Evolutionary conservation across 2,797 vertebrate genomes (phyloP), one percentile per base, ranked within the genome.

Genomic region (Premnoplex brunnescens): DNA sequence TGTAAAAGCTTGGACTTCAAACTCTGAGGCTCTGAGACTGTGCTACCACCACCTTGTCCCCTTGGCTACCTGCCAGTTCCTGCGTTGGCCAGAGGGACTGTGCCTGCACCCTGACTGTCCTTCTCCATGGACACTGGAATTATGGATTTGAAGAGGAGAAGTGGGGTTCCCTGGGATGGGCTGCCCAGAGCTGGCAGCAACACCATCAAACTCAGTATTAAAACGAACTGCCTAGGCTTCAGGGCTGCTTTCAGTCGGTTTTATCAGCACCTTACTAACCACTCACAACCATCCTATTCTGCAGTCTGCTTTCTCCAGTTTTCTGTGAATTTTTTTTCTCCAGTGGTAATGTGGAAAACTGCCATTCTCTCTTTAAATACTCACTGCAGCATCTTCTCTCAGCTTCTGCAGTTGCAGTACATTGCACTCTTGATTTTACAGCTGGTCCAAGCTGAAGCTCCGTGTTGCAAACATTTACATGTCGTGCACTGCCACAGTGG

Each of bases 1-100:
- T 26, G 48, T 97, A 93, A 97, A 94, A 74, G 94, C 95, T 84
- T 36, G 4, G 10, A 6, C 79, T 96, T 94, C 93, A 89, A 93
- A 95, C 92, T 97, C 91, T 11, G 3, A n/a, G 36, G n/a, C 26
- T 22, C 1, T 11, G 52, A 44, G 34, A 32, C 68, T 89, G 6
- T 3, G 8, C 36, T 7, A 6, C 49, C 0, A 1, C 24, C 1
- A 9, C 59, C 15, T 39, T 37, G 1, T 36, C 17, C 23, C 24
- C 46, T 41, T 10, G 0, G 15, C 58, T 9, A 1, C 30, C 37
- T 18, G 36, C 37, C 37, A 7, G 49, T 6, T 43, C 5, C 32
- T 4, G 7, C 1, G 9, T 10, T 14, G 32, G 52, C 30, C 0
- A 1, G 55, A 64, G 64, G 11, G 51, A 13, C 60, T 56, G 23